A percentile compares a stretch with the other conserved stretches of the same genome.
phyloP scores from a whole-genome alignment of 2,888 invertebrate genomes.

The Tolmerus cingulatus region DNA sequence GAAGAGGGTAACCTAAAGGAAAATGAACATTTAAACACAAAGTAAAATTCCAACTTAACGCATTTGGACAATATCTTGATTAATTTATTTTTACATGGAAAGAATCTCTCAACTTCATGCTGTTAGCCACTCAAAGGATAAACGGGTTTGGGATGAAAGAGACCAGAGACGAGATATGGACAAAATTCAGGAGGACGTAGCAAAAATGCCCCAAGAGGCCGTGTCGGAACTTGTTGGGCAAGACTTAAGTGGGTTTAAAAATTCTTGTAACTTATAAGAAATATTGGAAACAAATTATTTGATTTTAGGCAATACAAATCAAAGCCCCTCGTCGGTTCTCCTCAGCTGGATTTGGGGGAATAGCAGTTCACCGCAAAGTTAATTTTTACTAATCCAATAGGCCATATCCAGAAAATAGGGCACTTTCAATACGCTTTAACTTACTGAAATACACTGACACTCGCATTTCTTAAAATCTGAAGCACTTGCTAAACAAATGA shows the following conservation, averaged over 20 bases:
- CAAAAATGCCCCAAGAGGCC: conserved; percentile 76
- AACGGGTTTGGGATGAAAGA: conserved; percentile 77
- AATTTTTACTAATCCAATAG: neutral
- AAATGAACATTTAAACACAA: conserved; percentile 57
- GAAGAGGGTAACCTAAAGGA: conserved; percentile 23
- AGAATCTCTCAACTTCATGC: conserved; percentile 75
- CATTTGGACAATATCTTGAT: neutral
- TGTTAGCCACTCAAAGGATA: conserved; percentile 76
- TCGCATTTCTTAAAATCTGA: neutral
- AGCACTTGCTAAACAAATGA: neutral
- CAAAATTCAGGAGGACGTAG: conserved; percentile 76
- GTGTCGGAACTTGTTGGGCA: conserved; percentile 77
- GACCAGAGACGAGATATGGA: conserved; percentile 79
- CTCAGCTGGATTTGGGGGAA: conserved; percentile 81
- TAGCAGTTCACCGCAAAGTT: neutral
- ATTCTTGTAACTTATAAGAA: neutral
- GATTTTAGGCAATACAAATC: conserved; percentile 76
- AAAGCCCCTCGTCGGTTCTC: conserved; percentile 80
- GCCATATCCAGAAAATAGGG: neutral
- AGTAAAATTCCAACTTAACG: conserved; percentile 52
- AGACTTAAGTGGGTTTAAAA: conserved; percentile 73
- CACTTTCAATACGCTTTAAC: neutral
- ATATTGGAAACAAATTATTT: conserved; percentile 20
- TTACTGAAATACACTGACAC: neutral
- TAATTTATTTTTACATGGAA: neutral